These are phyloP conservation scores for Cephonodes hylas DNA, from an alignment of 2,888 invertebrate genomes.

Conservation along the genomic window DNA sequence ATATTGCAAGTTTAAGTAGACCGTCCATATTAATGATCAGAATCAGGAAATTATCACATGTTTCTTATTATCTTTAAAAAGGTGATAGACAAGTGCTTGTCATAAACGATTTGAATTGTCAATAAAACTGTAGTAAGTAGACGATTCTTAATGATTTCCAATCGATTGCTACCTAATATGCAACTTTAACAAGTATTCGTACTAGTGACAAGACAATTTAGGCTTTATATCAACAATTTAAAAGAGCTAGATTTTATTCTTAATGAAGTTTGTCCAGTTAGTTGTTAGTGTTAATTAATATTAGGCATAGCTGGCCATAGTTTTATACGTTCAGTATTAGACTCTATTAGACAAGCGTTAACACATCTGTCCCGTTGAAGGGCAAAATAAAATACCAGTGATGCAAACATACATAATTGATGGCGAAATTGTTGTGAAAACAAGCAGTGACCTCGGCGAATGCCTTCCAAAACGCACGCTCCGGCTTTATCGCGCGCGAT, in stretches of 20 bases:
- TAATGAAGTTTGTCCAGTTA: too few relatives aligned
- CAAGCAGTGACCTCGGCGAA: conserved; percentile 43
- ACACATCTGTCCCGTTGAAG: neutral
- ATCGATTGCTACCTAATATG: neutral
- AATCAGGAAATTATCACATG: neutral
- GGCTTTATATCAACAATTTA: too few relatives aligned
- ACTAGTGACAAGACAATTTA: too few relatives aligned
- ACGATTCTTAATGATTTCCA: neutral
- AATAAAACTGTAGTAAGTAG: neutral
- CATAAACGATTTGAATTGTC: neutral
- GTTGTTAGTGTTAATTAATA: too few relatives aligned
- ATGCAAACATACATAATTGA: conserved; percentile 22
- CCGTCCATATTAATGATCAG: neutral
- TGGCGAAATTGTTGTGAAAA: conserved; percentile 39
- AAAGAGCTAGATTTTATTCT: too few relatives aligned
- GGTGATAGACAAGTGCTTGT: neutral
- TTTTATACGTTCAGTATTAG: too few relatives aligned
- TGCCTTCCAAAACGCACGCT: conserved; percentile 42
- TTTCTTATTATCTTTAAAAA: neutral
- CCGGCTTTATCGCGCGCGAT: conserved; percentile 48
- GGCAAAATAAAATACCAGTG: conserved; percentile 6
- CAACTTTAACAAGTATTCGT: neutral
- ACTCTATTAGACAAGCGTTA: too few relatives aligned
- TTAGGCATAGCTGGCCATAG: too few relatives aligned
- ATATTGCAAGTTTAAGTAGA: neutral